phyloP scores from a whole-genome alignment of 2,797 vertebrate species.

The Coreius guichenoti region DNA sequence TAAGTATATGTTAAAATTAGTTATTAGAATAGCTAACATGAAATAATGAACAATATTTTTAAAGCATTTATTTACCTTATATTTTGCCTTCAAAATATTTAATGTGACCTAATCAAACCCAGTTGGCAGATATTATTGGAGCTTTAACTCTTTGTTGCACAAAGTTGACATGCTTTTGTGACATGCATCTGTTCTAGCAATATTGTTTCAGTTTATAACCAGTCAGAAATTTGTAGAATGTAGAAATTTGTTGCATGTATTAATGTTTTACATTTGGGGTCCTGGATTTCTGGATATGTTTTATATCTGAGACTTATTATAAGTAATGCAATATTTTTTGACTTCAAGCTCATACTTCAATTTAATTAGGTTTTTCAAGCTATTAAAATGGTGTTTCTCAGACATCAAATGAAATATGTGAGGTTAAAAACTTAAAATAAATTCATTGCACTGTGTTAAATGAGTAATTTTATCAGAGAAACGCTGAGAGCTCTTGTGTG shows the following conservation, averaged over 20 bases:
- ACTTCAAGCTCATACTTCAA: not conserved
- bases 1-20: not conserved
- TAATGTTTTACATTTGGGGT: not conserved
- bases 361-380: not conserved
- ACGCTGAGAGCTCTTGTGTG: not conserved
- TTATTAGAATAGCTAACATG: not conserved
- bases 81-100: slow-evolving; percentile 12
- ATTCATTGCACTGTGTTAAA: slow-evolving; percentile 5
- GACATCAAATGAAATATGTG: not conserved
- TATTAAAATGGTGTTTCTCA: not conserved
- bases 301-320: not conserved
- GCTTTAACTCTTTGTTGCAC: not conserved
- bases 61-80: not conserved
- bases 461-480: not conserved
- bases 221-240: not conserved
- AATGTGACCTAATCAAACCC: not conserved
- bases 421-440: not conserved
- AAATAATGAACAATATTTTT: not conserved
- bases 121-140: not conserved
- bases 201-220: not conserved
- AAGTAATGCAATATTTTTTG: not conserved
- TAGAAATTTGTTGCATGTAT: not conserved
- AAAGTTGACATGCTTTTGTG: not conserved
- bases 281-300: not conserved
- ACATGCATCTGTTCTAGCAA: not conserved